Base-by-base conservation (phyloP, 2,888 invertebrate species). In the Nasonovia ribisnigri region DNA sequence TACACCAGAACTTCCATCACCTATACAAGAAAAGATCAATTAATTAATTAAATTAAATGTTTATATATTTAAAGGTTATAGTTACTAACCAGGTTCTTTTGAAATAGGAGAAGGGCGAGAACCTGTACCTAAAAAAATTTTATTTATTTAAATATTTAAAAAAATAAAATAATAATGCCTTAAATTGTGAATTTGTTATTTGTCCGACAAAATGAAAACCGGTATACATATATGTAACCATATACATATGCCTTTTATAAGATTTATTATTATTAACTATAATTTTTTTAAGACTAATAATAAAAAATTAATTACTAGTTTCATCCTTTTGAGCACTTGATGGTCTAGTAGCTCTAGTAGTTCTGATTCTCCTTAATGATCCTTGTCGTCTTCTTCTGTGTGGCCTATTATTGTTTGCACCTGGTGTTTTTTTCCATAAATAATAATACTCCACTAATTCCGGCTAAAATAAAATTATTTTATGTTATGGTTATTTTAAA, bases 401-500 rank as follows among this genome's bases (percentile, higher is more conserved):
- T 51, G 99, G 99, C 95, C 99, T 97, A 96, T 99, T 99, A 96
- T 98, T 99, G 96, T 98, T 98, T 94, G 99, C 99, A 95, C 99
- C 99, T 43, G 99, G 99, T 84, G 99, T 99, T 96, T 99, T 99
- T 96, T 99, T 99, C 99, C 99, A 99, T 95, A 99, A 97, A 96
- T 99, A 99, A 96, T 99, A 99, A 96, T 98, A 99, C 96, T 99
- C 99, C 93, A 99, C 99, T 95, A 99, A 96, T 96, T 99, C 99
- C 94, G 99, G 98, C 97, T 98, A 95, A 42, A 95, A 95, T 93
- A 94, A 91, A 88, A 92, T 84, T 94, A 88, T 88, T 90, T 77
- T 57, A 93, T 90, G 54, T 91, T 67, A 43, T 8, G 84, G 88
- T 48, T 92, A 92, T 93, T 88, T 90, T 36, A 84, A 48, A 57